Evolutionary conservation across 2,797 vertebrate genomes (phyloP).

Genomic region (Prionace glauca): DNA sequence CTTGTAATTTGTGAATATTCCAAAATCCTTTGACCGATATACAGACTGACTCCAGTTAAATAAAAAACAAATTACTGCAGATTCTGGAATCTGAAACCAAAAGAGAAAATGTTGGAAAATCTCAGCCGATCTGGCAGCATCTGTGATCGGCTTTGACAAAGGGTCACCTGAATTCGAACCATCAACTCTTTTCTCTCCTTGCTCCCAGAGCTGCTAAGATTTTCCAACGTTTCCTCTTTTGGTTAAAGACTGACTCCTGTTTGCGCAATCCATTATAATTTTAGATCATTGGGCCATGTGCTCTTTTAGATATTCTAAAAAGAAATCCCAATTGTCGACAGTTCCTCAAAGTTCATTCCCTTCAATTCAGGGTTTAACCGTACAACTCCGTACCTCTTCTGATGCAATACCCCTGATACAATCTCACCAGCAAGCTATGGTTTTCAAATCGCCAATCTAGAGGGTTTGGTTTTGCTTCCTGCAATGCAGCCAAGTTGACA

Average conservation of each 20-base stretch:
- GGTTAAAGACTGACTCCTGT: neutral
- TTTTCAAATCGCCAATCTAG: neutral
- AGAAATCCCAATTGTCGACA: neutral
- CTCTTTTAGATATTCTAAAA: neutral
- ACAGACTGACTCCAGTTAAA: neutral
- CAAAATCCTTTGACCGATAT: neutral
- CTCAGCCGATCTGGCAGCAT: too few species aligned
- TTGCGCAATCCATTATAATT: neutral
- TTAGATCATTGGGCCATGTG: neutral
- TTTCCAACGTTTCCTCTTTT: too few species aligned
- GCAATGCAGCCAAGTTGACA: neutral
- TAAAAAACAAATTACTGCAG: too few species aligned
- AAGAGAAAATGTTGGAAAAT: too few species aligned
- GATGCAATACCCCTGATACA: too few species aligned
- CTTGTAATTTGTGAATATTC: neutral
- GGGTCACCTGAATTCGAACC: too few species aligned
- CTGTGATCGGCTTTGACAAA: too few species aligned
- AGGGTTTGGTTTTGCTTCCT: too few species aligned
- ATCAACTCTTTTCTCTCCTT: too few species aligned
- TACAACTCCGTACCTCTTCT: neutral
- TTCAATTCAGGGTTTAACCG: neutral
- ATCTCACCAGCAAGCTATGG: neutral
- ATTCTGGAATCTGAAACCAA: too few species aligned
- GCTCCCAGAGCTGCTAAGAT: too few species aligned
- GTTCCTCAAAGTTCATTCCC: neutral